These are phyloP conservation scores for Myrmophylax atrothorax DNA, from an alignment of 2,113 vertebrate genomes.

Conservation along the genomic window DNA sequence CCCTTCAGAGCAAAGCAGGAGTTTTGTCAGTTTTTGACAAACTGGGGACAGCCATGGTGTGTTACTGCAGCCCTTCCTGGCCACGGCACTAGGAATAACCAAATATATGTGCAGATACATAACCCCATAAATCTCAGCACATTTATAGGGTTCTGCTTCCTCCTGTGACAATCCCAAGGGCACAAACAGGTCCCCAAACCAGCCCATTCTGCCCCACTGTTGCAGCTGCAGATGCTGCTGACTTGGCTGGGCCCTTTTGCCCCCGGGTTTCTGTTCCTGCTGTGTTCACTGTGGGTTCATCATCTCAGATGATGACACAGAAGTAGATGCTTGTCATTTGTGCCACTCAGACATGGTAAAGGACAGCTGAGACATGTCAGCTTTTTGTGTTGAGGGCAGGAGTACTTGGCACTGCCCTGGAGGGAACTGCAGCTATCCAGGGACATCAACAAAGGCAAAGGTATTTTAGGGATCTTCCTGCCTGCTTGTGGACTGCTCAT, in stretches of 20 bases:
- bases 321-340: neutral
- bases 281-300: neutral
- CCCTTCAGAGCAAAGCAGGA: neutral
- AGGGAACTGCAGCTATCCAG: neutral
- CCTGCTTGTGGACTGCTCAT: neutral
- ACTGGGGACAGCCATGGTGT: neutral
- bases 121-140: neutral
- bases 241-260: neutral
- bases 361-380: neutral
- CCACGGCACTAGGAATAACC: neutral
- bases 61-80: neutral
- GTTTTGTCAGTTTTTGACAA: neutral
- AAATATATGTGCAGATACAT: neutral
- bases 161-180: neutral
- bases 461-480: neutral
- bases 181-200: neutral
- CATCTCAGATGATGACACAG: neutral
- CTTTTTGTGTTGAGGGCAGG: neutral
- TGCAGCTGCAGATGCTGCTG: neutral
- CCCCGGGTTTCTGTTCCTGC: neutral
- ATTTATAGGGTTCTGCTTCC: neutral
- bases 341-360: conserved; percentile 6
- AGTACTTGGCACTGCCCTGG: neutral
- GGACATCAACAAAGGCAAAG: neutral
- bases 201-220: neutral